These are phyloP conservation scores for Maniola hyperantus DNA, from an alignment of 2,888 invertebrate genomes.

Conservation along the genomic window DNA sequence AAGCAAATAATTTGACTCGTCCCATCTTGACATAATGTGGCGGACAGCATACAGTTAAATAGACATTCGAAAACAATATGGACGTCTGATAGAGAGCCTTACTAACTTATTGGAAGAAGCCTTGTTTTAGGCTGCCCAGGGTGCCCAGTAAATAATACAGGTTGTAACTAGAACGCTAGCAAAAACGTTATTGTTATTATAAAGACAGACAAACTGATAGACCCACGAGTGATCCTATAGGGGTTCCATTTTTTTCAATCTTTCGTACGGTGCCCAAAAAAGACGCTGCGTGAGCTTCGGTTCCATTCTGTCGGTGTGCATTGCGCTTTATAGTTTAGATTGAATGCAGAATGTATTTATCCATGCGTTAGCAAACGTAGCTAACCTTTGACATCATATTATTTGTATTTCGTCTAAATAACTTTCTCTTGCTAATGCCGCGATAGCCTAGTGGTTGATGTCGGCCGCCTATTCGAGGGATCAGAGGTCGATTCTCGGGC, in stretches of 20 bases:
- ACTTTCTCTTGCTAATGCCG: not conserved
- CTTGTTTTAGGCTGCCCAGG: no score
- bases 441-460: no score
- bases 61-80: not conserved
- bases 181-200: no score
- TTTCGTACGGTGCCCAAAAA: no score
- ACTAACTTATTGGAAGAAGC: not conserved
- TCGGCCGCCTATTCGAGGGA: no score
- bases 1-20: slow-evolving; percentile 38
- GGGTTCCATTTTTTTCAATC: no score
- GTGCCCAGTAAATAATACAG: no score
- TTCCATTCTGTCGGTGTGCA: not conserved
- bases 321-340: not conserved
- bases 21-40: slow-evolving; percentile 31
- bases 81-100: not conserved
- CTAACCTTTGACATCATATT: slow-evolving; percentile 12
- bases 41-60: slow-evolving; percentile 19
- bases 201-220: not conserved
- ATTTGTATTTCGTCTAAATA: not conserved
- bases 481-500: no score
- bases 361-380: not conserved
- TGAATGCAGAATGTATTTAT: slow-evolving; percentile 2
- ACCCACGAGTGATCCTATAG: no score
- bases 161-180: no score
- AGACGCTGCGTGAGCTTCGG: no score